phyloP scores from a whole-genome alignment of 2,888 invertebrate genomes.

The Hesperia comma region DNA sequence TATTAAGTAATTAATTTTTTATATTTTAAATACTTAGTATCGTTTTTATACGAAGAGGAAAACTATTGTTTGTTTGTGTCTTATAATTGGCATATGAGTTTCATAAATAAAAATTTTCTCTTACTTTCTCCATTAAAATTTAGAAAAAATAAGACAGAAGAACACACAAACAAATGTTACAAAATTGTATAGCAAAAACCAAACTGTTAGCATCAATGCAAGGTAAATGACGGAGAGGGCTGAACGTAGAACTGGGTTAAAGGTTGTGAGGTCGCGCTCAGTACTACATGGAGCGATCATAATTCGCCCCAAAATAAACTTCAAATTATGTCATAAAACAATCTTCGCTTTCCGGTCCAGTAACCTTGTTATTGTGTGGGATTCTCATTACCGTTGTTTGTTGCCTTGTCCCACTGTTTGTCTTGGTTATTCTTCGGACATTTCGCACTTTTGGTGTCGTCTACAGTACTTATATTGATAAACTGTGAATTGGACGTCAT shows the following conservation, averaged over 20 bases:
- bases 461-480: not conserved
- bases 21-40: too few species aligned
- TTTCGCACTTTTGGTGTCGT: not conserved
- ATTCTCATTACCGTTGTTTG: conserved; percentile 21
- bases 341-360: conserved; percentile 45
- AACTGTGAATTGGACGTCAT: not conserved
- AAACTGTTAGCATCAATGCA: conserved; percentile 56
- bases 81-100: too few species aligned
- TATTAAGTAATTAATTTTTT: too few species aligned
- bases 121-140: too few species aligned
- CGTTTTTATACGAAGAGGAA: too few species aligned
- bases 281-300: conserved; percentile 63
- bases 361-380: conserved; percentile 25
- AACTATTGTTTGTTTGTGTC: too few species aligned
- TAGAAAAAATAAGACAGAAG: not conserved
- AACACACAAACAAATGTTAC: too few species aligned
- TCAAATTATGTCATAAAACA: conserved; percentile 58
- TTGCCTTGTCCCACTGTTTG: not conserved
- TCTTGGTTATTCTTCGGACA: not conserved
- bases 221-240: conserved; percentile 59
- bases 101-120: too few species aligned
- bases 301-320: conserved; percentile 64
- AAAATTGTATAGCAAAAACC: too few species aligned
- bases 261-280: conserved; percentile 66
- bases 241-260: conserved; percentile 69